These are phyloP conservation scores for Takifugu rubripes DNA, from an alignment of 2,797 vertebrate species.

Conservation along the genomic window DNA sequence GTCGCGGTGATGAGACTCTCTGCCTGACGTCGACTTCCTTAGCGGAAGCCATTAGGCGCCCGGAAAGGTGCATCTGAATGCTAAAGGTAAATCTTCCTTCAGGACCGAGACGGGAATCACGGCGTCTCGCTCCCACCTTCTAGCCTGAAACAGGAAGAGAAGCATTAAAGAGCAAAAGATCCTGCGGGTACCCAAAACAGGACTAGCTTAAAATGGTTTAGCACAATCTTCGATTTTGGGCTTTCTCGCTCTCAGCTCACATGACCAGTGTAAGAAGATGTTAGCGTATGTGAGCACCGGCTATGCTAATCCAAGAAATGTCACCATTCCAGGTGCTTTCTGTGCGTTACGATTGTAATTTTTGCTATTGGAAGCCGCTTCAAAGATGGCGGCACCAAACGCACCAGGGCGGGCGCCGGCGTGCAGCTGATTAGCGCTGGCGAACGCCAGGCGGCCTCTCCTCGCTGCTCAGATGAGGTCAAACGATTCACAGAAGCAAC, in stretches of 20 bases:
- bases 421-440: conserved; percentile 22
- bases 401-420: conserved; percentile 1
- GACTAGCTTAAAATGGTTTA: no score
- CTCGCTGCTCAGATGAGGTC: conserved; percentile 10
- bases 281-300: no score
- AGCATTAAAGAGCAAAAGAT: neutral
- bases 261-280: no score
- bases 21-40: neutral
- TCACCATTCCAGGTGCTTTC: conserved; percentile 42
- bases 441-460: conserved; percentile 3
- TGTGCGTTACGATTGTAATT: no score
- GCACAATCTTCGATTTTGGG: no score
- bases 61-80: neutral
- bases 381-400: conserved; percentile 3
- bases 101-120: conserved; percentile 44
- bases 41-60: conserved; percentile 1
- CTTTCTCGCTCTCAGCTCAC: no score
- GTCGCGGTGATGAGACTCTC: neutral
- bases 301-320: conserved; percentile 32
- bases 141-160: neutral
- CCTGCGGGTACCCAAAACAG: no score
- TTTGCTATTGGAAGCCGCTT: neutral
- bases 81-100: conserved; percentile 24
- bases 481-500: conserved; percentile 9
- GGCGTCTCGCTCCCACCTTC: conserved; percentile 14